Conservation (phyloP, 1,140 invertebrate species). For the Hypothenemus hampei region DNA sequence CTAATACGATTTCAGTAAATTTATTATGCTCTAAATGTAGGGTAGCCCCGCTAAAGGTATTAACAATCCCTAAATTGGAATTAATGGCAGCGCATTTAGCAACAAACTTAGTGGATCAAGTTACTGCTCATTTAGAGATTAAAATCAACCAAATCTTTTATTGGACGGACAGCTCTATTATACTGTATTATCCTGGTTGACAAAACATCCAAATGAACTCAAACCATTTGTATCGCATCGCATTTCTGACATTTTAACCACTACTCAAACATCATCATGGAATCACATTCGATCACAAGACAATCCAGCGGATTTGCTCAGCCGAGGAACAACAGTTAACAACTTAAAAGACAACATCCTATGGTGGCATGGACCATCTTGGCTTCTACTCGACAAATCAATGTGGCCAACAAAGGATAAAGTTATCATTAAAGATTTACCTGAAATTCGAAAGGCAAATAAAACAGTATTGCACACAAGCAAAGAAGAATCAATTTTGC, state of each 20-base stretch:
- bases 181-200: background rate
- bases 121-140: background rate
- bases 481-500: background rate
- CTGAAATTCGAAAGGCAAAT: background rate
- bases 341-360: background rate
- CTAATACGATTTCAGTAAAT: too few relatives aligned
- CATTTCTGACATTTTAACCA: too few relatives aligned
- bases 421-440: background rate
- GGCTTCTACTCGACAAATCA: background rate
- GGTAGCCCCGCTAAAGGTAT: background rate
- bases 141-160: background rate
- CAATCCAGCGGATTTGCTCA: background rate
- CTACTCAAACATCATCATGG: too few relatives aligned
- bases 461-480: background rate
- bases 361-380: background rate
- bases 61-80: background rate
- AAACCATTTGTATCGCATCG: background rate
- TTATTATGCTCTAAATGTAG: too few relatives aligned
- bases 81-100: background rate
- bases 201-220: background rate
- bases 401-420: background rate
- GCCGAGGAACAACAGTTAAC: background rate
- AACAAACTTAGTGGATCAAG: background rate
- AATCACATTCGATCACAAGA: too few relatives aligned
- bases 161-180: too few relatives aligned